Percentiles rank a stretch among this genome's conserved stretches.
Conservation (phyloP, 2,113 vertebrate species). For the Xiphophorus maculatus region DNA sequence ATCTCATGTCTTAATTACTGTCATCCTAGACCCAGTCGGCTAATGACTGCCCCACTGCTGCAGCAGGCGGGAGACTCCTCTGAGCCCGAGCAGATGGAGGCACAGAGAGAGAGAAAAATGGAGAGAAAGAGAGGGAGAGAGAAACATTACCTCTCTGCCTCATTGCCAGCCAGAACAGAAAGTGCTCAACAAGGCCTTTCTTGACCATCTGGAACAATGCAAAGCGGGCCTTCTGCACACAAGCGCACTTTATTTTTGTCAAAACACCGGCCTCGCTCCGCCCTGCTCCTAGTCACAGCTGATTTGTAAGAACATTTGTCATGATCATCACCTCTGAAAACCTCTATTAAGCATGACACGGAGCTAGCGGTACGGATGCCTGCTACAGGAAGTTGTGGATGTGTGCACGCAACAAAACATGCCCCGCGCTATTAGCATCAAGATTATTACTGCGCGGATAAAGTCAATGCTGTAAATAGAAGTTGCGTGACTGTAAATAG, state of each 20-base stretch:
- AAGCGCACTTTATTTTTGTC: slow-evolving; percentile 40
- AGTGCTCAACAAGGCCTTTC: slow-evolving; percentile 58
- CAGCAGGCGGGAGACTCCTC: slow-evolving; percentile 36
- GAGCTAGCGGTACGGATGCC: slow-evolving; percentile 12
- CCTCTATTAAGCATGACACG: slow-evolving; percentile 26
- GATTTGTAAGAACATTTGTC: slow-evolving; percentile 59
- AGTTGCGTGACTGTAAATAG: slow-evolving; percentile 49
- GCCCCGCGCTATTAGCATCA: slow-evolving; percentile 14
- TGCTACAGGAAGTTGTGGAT: slow-evolving; percentile 23
- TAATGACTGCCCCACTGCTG: slow-evolving; percentile 54
- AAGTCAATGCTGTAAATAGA: slow-evolving; percentile 55
- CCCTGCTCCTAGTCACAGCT: slow-evolving; percentile 51
- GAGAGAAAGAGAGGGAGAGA: neutral
- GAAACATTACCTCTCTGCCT: slow-evolving; percentile 12
- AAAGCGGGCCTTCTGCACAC: slow-evolving; percentile 24
- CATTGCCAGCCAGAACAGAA: slow-evolving; percentile 18
- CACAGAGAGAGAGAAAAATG: slow-evolving; percentile 1
- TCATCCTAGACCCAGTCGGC: slow-evolving; percentile 53
- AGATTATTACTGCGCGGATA: slow-evolving; percentile 28
- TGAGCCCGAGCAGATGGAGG: slow-evolving; percentile 63
- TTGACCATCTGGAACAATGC: slow-evolving; percentile 57
- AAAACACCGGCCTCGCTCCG: slow-evolving; percentile 41
- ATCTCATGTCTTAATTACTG: slow-evolving; percentile 73
- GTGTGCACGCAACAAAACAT: slow-evolving; percentile 26
- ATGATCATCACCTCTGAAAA: slow-evolving; percentile 39